Evolutionary conservation across 2,888 invertebrate genomes (phyloP).

Genomic region (Meganola albula): DNA sequence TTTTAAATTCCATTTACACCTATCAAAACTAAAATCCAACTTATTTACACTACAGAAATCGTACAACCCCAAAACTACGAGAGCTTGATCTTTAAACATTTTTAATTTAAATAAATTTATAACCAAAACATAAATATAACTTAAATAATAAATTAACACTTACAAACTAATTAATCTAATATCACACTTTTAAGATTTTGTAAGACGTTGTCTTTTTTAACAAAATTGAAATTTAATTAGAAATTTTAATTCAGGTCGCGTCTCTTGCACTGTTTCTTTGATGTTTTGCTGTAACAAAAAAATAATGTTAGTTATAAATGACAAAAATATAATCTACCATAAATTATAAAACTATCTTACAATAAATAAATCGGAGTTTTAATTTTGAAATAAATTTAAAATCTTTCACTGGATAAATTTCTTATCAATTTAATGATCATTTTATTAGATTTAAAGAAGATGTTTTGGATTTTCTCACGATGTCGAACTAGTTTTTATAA

Average conservation of each 20-base stretch:
- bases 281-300: slow-evolving; percentile 69
- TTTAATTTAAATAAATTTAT: slow-evolving; percentile 12
- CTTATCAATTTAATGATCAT: too few species aligned
- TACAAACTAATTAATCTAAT: slow-evolving; percentile 55
- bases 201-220: slow-evolving; percentile 20
- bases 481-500: too few species aligned
- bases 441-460: too few species aligned
- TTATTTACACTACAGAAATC: slow-evolving; percentile 14
- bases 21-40: slow-evolving; percentile 6
- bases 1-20: slow-evolving; percentile 19
- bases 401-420: too few species aligned
- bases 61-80: slow-evolving; percentile 4
- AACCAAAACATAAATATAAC: slow-evolving; percentile 26
- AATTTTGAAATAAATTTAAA: too few species aligned
- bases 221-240: slow-evolving; percentile 9
- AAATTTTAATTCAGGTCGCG: slow-evolving; percentile 47
- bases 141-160: slow-evolving; percentile 62
- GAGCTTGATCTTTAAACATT: slow-evolving; percentile 4
- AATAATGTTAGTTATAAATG: slow-evolving; percentile 12
- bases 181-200: slow-evolving; percentile 62
- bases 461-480: too few species aligned
- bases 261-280: slow-evolving; percentile 68
- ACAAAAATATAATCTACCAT: too few species aligned
- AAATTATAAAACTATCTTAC: too few species aligned
- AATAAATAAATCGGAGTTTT: too few species aligned